A percentile compares a stretch with the other conserved stretches of the same genome.
Evolutionary conservation across 2,113 vertebrate species (phyloP).

Genomic region (Sterrhoptilus dennistouni): DNA sequence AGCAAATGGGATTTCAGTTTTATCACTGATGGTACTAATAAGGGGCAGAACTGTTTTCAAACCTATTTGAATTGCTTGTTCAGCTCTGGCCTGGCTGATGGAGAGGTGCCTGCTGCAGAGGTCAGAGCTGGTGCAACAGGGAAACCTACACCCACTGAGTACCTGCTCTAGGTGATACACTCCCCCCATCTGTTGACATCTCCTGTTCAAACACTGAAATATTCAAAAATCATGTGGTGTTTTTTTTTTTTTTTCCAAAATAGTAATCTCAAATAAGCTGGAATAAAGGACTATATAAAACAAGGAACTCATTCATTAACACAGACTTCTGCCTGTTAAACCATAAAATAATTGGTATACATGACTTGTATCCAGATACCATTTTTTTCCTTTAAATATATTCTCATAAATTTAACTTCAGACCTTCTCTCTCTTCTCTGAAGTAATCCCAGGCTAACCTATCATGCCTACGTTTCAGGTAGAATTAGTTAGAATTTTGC

Average conservation of each 20-base stretch:
- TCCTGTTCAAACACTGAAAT: not conserved
- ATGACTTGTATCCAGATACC: not conserved
- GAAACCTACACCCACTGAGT: not conserved
- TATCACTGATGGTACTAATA: fast-evolving
- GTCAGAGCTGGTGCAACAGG: not conserved
- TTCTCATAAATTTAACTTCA: not conserved
- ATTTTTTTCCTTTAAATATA: not conserved
- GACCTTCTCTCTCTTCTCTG: not conserved
- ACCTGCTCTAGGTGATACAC: not conserved
- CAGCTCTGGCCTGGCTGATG: not conserved
- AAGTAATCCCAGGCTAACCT: not conserved
- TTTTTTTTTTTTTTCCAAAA: not conserved
- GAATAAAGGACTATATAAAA: not conserved
- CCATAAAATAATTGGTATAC: not conserved
- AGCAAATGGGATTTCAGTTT: not conserved
- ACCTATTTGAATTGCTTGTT: not conserved
- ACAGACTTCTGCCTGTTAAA: not conserved
- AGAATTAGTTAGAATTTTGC: not conserved
- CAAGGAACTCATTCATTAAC: fast-evolving
- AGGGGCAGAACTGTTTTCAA: not conserved
- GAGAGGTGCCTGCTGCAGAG: not conserved
- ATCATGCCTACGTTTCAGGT: not conserved
- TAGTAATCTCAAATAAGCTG: not conserved
- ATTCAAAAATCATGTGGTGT: not conserved
- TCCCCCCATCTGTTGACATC: too few species aligned